Base-by-base conservation (phyloP, 2,888 invertebrate species). In the Hydrotaea cyrtoneurina region DNA sequence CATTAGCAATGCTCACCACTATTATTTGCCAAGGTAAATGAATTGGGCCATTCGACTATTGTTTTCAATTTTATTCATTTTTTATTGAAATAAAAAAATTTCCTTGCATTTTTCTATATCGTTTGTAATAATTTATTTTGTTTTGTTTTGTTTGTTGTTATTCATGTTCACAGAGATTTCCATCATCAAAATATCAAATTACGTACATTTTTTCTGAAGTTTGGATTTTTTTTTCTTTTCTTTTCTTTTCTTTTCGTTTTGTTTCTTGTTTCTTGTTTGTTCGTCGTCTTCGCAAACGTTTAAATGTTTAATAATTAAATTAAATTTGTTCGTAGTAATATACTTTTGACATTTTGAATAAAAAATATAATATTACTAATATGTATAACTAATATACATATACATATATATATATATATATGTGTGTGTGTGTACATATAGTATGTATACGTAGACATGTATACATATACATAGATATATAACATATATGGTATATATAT, bases 181-280 rank as follows among this genome's bases (percentile, higher is more conserved):
- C 82, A 82, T 90, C 90, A 89, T 90, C 90, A 90, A 90, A 90
- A 90, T 90, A 90, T 90, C 88, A 89, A 86, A 89, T 90, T 90
- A 90, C 91, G 91, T 90, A 90, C 90, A 91, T 88, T 82, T 78
- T n/a, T 77, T 82, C 72, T 88, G 88, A 87, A 88, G 86, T 87
- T 84, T 75, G 83, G 87, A 87, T 83, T 78, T 55, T 53, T 78
- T 82, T 86, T 53, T 53, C 66, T 76, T 26, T 69, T 69, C 15
- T 0, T 59, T 23, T 69, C 46, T 21, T 21, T 19, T 43, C 23
- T 8, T 17, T 3, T 72, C n/a, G n/a, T n/a, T 69, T 69, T 23
- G 3, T 59, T 23, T 69, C 46, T 21, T 21, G 21, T 43, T 43
- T 8, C 19, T 3, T 72, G 36, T 26, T 43, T 21, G 36, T 78